A percentile compares a stretch with the other conserved stretches of the same genome.
These are phyloP conservation scores for Cerastis leucographa DNA, from an alignment of 2,888 invertebrate genomes.

Conservation along the genomic window DNA sequence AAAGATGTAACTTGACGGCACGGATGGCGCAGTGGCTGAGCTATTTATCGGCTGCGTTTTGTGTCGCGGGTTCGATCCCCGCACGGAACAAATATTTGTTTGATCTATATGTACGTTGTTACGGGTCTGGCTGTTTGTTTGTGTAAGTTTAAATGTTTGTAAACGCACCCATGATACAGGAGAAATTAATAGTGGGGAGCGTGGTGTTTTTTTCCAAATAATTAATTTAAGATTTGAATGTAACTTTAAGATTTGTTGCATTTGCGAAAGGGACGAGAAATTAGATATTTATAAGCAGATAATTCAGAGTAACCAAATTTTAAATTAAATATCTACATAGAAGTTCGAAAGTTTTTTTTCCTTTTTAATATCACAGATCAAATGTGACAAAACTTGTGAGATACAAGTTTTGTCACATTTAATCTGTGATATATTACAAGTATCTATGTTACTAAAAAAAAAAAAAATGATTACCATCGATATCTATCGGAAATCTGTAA, in stretches of 20 bases:
- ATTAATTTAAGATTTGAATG: neutral
- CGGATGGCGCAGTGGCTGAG: no score
- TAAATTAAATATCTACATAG: neutral
- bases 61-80: no score
- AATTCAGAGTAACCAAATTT: neutral
- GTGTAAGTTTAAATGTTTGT: no score
- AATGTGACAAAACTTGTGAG: neutral
- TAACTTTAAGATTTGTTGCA: neutral
- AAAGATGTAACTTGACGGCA: neutral
- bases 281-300: neutral
- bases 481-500: conserved; percentile 2
- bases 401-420: no score
- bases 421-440: neutral
- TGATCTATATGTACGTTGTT: no score
- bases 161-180: no score
- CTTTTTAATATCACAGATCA: neutral
- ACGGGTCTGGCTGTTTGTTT: no score
- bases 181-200: no score
- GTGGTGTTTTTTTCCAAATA: no score
- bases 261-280: neutral
- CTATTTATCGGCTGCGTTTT: no score
- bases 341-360: neutral
- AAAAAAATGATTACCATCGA: neutral
- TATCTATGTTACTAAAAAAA: neutral
- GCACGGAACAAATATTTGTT: no score